phyloP scores from a whole-genome alignment of 2,113 vertebrate genomes.

The Ibidorhyncha struthersii region DNA sequence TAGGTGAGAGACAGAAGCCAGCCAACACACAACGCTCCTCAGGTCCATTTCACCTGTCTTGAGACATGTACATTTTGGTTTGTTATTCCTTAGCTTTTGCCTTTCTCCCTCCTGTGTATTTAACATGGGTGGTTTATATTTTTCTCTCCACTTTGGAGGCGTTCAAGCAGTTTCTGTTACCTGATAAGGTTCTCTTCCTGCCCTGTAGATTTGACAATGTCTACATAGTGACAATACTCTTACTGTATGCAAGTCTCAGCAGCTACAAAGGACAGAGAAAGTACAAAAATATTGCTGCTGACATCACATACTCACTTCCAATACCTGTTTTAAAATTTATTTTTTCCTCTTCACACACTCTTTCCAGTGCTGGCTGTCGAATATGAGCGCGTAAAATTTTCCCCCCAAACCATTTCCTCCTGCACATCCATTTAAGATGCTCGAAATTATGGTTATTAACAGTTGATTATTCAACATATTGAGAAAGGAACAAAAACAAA shows the following conservation, averaged over 20 bases:
- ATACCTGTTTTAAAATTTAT: neutral
- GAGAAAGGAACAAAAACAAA: neutral
- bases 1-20: neutral
- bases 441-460: neutral
- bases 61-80: neutral
- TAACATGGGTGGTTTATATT: neutral
- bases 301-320: neutral
- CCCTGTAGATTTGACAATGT: neutral
- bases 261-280: neutral
- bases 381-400: neutral
- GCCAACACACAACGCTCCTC: neutral
- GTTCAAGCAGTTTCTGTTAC: neutral
- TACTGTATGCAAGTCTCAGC: neutral
- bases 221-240: neutral
- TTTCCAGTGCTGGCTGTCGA: neutral
- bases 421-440: neutral
- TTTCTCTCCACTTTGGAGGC: neutral
- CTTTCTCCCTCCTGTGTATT: neutral
- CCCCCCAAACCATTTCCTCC: no score
- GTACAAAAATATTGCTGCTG: neutral
- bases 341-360: neutral
- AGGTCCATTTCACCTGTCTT: neutral
- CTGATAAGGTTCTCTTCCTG: neutral
- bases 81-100: neutral
- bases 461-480: neutral